Percentiles rank a stretch among this genome's conserved stretches.
These are phyloP conservation scores for Formica selysi DNA, from an alignment of 1,140 invertebrate species.

Conservation along the genomic window DNA sequence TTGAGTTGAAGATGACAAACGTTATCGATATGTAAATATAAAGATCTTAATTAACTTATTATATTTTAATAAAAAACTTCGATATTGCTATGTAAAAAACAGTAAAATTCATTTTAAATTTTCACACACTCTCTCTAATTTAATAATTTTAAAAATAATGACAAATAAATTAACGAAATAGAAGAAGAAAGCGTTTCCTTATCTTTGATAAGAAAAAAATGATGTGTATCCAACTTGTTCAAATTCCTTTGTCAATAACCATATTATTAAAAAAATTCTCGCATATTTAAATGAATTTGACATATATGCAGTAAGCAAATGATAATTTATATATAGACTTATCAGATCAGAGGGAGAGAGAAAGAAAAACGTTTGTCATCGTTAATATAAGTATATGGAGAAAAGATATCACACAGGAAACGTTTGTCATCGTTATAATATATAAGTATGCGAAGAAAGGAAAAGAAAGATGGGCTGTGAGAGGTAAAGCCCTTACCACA, in stretches of 20 bases:
- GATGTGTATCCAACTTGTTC: not conserved
- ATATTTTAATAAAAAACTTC: not conserved
- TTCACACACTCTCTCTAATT: not conserved
- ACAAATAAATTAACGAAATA: not conserved
- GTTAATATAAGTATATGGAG: slow-evolving; percentile 11
- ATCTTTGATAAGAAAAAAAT: not conserved
- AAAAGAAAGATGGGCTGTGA: not conserved
- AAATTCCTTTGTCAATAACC: not conserved
- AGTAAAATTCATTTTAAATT: not conserved
- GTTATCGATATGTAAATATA: not conserved
- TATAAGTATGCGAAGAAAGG: not conserved
- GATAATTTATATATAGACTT: not conserved
- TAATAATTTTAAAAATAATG: not conserved
- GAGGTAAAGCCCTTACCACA: slow-evolving; percentile 83
- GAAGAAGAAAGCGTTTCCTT: not conserved
- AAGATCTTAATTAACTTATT: not conserved
- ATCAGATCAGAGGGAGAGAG: not conserved
- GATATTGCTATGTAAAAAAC: not conserved
- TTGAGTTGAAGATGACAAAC: slow-evolving; percentile 11
- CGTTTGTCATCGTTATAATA: slow-evolving; percentile 42
- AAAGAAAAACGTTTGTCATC: slow-evolving; percentile 18
- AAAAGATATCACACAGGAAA: slow-evolving; percentile 14
- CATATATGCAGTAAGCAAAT: not conserved
- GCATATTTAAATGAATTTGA: not conserved
- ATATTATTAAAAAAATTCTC: not conserved